These are phyloP conservation scores for Brachyistius frenatus DNA, from an alignment of 2,113 vertebrate species.

Conservation along the genomic window DNA sequence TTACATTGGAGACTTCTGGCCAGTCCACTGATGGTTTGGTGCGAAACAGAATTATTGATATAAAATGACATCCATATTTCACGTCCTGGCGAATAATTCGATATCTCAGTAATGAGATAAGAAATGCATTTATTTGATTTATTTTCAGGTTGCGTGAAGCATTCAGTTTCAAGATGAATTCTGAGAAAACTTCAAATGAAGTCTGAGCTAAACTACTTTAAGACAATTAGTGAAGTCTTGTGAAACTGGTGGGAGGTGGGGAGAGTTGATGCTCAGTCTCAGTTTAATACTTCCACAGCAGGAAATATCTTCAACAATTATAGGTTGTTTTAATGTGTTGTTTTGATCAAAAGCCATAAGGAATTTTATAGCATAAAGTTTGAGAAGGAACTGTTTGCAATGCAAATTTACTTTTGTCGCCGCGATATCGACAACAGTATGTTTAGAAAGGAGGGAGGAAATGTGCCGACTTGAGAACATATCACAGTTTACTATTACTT, in stretches of 20 bases:
- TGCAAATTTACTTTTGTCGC: too few relatives aligned
- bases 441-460: too few relatives aligned
- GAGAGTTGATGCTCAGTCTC: neutral
- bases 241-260: neutral
- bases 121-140: constrained; percentile 58
- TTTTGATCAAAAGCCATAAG: too few relatives aligned
- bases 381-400: too few relatives aligned
- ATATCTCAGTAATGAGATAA: constrained; percentile 57
- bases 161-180: constrained; percentile 49
- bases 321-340: too few relatives aligned
- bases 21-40: constrained; percentile 28
- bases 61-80: constrained; percentile 54
- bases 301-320: too few relatives aligned
- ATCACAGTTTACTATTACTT: too few relatives aligned
- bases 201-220: constrained; percentile 2
- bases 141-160: constrained; percentile 49
- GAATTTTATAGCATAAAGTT: too few relatives aligned
- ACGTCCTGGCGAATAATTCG: constrained; percentile 39
- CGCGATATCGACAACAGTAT: too few relatives aligned
- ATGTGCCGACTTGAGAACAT: too few relatives aligned
- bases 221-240: constrained; percentile 29
- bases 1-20: constrained; percentile 7
- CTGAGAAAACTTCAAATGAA: constrained; percentile 33
- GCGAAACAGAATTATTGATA: constrained; percentile 55
- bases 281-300: too few relatives aligned